These are phyloP conservation scores for Heliothis peltigera DNA, from an alignment of 2,888 invertebrate genomes.

Conservation along the genomic window DNA sequence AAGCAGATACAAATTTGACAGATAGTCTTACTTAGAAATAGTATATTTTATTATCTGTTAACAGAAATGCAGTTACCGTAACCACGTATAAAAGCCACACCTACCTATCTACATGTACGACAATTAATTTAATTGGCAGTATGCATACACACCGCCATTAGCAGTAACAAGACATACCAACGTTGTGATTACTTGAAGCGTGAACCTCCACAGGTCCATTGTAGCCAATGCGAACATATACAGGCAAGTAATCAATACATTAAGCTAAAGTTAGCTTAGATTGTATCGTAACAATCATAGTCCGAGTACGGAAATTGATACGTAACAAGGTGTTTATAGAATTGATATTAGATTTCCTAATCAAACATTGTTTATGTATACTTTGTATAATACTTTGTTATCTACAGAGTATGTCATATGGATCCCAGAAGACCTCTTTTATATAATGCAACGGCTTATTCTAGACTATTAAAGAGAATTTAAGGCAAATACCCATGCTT, in stretches of 20 bases:
- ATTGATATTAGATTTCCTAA: constrained; percentile 5
- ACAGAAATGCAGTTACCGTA: not conserved
- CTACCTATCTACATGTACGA: not conserved
- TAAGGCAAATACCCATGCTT: too few relatives aligned
- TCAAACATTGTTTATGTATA: too few relatives aligned
- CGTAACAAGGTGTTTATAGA: not conserved
- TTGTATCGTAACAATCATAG: too few relatives aligned
- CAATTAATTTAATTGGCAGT: not conserved
- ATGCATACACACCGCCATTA: not conserved
- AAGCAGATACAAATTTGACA: too few relatives aligned
- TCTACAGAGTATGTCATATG: too few relatives aligned
- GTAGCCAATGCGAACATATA: not conserved
- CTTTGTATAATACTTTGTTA: too few relatives aligned
- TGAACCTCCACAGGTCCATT: too few relatives aligned
- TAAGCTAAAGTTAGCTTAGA: not conserved
- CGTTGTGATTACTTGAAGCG: not conserved
- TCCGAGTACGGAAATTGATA: constrained; percentile 3
- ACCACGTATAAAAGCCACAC: not conserved
- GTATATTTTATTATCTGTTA: not conserved
- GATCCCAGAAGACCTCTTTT: too few relatives aligned
- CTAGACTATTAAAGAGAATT: too few relatives aligned
- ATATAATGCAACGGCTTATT: too few relatives aligned
- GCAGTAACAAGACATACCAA: not conserved
- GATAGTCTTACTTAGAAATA: too few relatives aligned
- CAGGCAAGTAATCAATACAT: not conserved